These are phyloP conservation scores for Cercopithecus mona DNA, from an alignment of 2,113 vertebrate species.

Conservation along the genomic window DNA sequence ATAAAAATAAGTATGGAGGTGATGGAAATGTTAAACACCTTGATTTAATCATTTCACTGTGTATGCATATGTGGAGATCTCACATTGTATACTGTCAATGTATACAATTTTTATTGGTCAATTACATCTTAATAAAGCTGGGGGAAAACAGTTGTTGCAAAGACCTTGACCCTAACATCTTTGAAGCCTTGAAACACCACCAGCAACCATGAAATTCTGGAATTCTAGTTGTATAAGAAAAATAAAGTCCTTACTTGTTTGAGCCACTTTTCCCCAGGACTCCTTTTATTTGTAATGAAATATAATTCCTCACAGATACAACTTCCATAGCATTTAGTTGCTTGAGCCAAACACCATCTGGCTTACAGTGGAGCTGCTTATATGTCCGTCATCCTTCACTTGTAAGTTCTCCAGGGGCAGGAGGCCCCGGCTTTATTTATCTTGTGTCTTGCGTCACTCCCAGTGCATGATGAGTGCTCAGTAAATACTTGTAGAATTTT, in stretches of 20 bases:
- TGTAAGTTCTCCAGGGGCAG: not conserved
- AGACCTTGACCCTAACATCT: not conserved
- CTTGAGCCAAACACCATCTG: not conserved
- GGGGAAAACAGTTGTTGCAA: not conserved
- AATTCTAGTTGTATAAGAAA: not conserved
- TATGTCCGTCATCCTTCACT: not conserved
- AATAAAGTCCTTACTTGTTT: not conserved
- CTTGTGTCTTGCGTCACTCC: not conserved
- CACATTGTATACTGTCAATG: not conserved
- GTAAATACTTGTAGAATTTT: not conserved
- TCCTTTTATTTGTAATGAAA: not conserved
- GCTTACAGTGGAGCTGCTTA: not conserved
- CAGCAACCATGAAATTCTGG: not conserved
- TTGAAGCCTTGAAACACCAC: not conserved
- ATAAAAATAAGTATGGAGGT: not conserved
- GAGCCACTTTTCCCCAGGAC: not conserved
- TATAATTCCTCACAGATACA: not conserved
- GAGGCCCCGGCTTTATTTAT: not conserved
- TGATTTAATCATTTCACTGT: not conserved
- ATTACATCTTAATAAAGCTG: not conserved
- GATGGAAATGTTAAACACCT: not conserved
- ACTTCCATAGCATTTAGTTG: not conserved
- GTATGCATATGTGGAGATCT: too few relatives aligned
- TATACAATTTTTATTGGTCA: not conserved
- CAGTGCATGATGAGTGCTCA: not conserved